Conservation (phyloP, 92 coral and sea anemone species). For the Paragorgia papillata region DNA sequence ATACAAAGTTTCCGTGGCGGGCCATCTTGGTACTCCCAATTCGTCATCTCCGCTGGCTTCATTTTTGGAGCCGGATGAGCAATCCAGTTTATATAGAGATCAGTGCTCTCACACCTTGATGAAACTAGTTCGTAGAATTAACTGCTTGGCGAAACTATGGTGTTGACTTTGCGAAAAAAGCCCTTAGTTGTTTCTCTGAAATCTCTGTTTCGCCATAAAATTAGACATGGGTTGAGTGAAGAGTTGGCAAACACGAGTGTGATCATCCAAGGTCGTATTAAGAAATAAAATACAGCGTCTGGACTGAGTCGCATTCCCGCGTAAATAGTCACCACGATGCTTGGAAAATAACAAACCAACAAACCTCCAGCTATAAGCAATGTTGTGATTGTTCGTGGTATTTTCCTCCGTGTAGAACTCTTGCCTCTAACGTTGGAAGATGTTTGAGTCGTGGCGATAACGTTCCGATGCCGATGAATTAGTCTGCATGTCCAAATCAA, state of each 20-base stretch:
- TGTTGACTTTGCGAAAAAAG: no score
- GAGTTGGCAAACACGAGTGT: neutral
- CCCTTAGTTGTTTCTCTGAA: neutral
- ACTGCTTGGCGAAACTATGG: no score
- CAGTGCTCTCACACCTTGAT: no score
- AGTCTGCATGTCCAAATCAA: constrained; percentile 7
- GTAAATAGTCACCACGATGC: neutral
- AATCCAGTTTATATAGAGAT: no score
- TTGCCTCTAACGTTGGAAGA: neutral
- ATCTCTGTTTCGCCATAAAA: neutral
- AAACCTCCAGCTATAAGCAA: neutral
- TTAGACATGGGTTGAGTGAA: neutral
- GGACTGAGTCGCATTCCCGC: neutral
- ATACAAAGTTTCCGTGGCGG: no score
- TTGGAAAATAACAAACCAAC: neutral
- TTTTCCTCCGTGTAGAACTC: neutral
- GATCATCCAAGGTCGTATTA: neutral
- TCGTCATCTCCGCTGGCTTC: no score
- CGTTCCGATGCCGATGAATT: neutral
- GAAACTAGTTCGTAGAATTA: no score
- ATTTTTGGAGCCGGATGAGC: no score
- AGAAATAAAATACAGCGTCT: neutral
- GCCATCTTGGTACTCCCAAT: no score
- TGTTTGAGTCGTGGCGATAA: neutral
- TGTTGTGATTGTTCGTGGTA: neutral